phyloP scores from a whole-genome alignment of 2,797 vertebrate species.

The Epinephelus awoara region DNA sequence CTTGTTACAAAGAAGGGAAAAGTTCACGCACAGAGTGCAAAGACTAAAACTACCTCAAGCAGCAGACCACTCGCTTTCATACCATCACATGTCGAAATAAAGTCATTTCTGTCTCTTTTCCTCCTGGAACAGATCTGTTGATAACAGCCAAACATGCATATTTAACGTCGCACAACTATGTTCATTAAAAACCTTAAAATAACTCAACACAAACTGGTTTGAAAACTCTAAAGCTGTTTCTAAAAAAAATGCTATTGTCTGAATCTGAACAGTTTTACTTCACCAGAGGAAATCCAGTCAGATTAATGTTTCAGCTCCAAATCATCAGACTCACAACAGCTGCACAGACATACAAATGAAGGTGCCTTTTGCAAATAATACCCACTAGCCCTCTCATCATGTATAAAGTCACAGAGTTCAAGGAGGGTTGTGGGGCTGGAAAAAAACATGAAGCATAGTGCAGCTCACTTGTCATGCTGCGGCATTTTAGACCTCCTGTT shows the following conservation, averaged over 20 bases:
- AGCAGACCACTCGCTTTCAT: neutral
- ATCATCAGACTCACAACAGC: constrained; percentile 52
- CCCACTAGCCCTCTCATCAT: constrained; percentile 60
- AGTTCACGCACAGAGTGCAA: neutral
- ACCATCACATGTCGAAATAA: neutral
- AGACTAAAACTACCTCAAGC: constrained; percentile 5
- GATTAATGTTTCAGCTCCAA: constrained; percentile 55
- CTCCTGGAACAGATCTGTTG: neutral
- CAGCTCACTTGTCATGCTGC: constrained; percentile 38
- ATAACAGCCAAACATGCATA: constrained; percentile 3
- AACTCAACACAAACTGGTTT: neutral
- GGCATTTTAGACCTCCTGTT: constrained; percentile 35
- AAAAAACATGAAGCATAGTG: constrained; percentile 12
- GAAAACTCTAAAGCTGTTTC: constrained; percentile 1
- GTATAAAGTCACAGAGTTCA: constrained; percentile 61
- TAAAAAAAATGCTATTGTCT: neutral
- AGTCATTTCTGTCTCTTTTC: neutral
- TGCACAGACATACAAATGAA: constrained; percentile 62
- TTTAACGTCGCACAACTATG: too few species aligned
- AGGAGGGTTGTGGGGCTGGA: constrained; percentile 11
- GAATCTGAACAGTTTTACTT: constrained; percentile 8
- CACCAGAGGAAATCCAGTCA: constrained; percentile 15
- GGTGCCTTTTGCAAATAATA: constrained; percentile 77
- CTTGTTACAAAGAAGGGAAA: neutral
- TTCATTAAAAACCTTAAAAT: neutral